Percentiles rank a stretch among this genome's conserved stretches.
phyloP scores from a whole-genome alignment of 2,797 vertebrate genomes.

The Aeoliscus strigatus region DNA sequence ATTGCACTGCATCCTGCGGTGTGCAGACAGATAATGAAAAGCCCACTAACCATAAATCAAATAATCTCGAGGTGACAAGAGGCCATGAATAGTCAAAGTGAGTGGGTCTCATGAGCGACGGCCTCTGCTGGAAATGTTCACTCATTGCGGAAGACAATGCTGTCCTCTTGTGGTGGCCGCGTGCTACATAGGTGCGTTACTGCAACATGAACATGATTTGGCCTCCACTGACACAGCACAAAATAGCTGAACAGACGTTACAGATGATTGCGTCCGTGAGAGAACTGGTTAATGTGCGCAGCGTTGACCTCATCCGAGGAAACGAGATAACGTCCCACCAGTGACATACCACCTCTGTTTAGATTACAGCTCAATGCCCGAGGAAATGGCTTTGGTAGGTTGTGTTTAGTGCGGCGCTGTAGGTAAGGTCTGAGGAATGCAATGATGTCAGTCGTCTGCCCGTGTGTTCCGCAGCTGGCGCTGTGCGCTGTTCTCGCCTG shows the following conservation, averaged over 20 bases:
- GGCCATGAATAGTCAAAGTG: conserved; percentile 16
- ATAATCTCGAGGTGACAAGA: conserved; percentile 13
- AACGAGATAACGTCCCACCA: conserved; percentile 11
- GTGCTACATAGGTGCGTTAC: conserved; percentile 1
- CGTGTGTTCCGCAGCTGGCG: conserved; percentile 9
- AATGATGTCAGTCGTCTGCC: conserved; percentile 53
- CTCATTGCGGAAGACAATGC: conserved; percentile 29
- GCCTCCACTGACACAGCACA: conserved; percentile 5
- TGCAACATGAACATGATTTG: conserved; percentile 6
- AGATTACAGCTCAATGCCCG: conserved; percentile 31
- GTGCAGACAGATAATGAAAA: conserved; percentile 9
- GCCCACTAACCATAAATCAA: conserved; percentile 1
- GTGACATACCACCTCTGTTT: conserved; percentile 24
- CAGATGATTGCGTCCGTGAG: conserved; percentile 27
- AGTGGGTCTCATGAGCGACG: conserved; percentile 14
- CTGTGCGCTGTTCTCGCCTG: conserved; percentile 43
- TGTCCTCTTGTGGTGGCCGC: conserved; percentile 55
- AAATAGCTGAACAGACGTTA: conserved; percentile 1
- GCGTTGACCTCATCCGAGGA: conserved; percentile 39
- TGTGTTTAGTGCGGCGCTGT: conserved; percentile 23
- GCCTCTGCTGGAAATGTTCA: neutral
- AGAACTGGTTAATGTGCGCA: conserved; percentile 12
- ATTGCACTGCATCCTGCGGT: conserved; percentile 4
- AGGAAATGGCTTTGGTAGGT: conserved; percentile 31
- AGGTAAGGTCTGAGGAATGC: conserved; percentile 64